Evolutionary conservation across 1,140 invertebrate species (phyloP), one percentile per base, ranked within the genome.

Genomic region (Brachionus paranguensis): DNA sequence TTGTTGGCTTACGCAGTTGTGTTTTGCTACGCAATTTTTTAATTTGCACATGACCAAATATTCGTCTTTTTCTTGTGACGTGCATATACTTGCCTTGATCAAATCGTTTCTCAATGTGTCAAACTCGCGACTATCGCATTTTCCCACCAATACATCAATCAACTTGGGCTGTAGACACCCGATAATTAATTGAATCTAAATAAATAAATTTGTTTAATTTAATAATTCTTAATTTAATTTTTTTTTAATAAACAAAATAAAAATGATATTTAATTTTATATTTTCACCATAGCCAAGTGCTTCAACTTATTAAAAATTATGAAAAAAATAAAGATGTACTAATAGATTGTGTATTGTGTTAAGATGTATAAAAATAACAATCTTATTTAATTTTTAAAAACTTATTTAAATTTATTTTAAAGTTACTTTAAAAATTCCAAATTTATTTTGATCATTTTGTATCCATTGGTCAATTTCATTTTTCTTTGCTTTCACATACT

Each of bases 31-130:
- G 3, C 1, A 37, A 41, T 41, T 1, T 17, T 72, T 72, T 11
- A 72, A 3, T 17, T 72, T 72, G 17, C 29, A 37, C 29, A 20
- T 72, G 68, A 72, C 33, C 33, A 72, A 20, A 2, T 41, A 72
- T 41, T 72, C 68, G 33, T 72, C 68, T 72, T 72, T 72, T 12
- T 72, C 68, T 72, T 72, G 33, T 17, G 68, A 72, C 45, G 68
- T 72, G 33, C 29, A 41, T 3, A 72, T 72, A n/a, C 37, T 72
- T 12, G 29, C n/a, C 20, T 72, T 72, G 0, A 20, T 7, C 29
- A 41, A 41, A 3, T 72, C 68, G 12, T 72, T 72, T 17, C 17
- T 41, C 37, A 72, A 72, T 0, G 3, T n/a, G 0, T 72, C 68
- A 41, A 72, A 72, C 20, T 72, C 68, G 20, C 20, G 11, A 4